A percentile compares a stretch with the other conserved stretches of the same genome.
phyloP scores from a whole-genome alignment of 2,888 invertebrate species.

The Athripsodes cinereus region DNA sequence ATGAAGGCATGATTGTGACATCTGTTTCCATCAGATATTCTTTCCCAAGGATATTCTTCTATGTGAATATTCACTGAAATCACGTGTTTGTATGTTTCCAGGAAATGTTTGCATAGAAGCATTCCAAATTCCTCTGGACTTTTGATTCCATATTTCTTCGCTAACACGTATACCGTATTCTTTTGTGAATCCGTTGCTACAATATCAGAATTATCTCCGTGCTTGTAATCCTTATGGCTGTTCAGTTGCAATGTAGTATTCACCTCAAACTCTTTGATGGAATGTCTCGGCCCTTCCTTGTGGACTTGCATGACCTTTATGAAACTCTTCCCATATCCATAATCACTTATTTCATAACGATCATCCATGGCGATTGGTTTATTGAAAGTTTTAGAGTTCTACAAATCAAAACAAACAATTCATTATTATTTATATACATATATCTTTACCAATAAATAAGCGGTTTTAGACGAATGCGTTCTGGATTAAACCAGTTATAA shows the following conservation, averaged over 20 bases:
- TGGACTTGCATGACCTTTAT: conserved; percentile 68
- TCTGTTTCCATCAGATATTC: conserved; percentile 48
- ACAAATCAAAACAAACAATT: too few relatives aligned
- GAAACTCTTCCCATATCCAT: conserved; percentile 69
- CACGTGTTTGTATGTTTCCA: conserved; percentile 70
- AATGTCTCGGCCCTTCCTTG: conserved; percentile 60
- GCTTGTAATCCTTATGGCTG: conserved; percentile 63
- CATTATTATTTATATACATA: too few relatives aligned
- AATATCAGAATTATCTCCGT: conserved; percentile 72
- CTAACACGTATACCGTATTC: conserved; percentile 73
- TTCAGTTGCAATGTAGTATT: conserved; percentile 64
- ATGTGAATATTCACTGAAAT: conserved; percentile 62
- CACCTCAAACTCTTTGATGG: conserved; percentile 69
- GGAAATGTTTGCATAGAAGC: conserved; percentile 66
- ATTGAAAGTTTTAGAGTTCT: too few relatives aligned
- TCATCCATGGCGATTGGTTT: conserved; percentile 35
- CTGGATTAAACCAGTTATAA: too few relatives aligned
- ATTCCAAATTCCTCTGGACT: conserved; percentile 73
- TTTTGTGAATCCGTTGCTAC: conserved; percentile 80
- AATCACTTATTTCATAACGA: conserved; percentile 56
- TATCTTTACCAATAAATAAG: too few relatives aligned
- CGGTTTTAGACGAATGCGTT: too few relatives aligned
- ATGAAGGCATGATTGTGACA: conserved; percentile 75
- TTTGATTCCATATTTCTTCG: conserved; percentile 70
- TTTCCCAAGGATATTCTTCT: conserved; percentile 72